Evolutionary conservation across 2,888 invertebrate species (phyloP).

Genomic region (Athalia cordata): DNA sequence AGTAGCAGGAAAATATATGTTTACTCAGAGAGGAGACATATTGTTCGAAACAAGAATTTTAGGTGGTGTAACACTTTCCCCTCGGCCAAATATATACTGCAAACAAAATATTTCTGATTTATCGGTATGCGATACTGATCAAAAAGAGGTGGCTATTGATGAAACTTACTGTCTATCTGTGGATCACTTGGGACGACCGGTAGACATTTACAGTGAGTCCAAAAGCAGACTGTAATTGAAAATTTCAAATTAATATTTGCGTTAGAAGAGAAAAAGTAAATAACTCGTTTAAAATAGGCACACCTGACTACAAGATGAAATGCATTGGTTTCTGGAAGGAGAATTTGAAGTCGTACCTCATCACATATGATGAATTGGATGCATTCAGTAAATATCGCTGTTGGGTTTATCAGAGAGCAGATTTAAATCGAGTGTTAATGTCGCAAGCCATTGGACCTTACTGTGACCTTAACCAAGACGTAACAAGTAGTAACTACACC

Average conservation of each 20-base stretch:
- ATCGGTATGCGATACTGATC: constrained; percentile 96
- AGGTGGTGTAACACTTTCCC: constrained; percentile 95
- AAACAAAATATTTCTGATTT: constrained; percentile 96
- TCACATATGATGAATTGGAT: constrained; percentile 97
- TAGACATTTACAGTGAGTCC: constrained; percentile 90
- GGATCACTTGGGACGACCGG: constrained; percentile 94
- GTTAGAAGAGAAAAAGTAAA: background rate
- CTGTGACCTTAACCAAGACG: constrained; percentile 92
- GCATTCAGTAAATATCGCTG: constrained; percentile 96
- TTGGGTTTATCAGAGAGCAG: constrained; percentile 98
- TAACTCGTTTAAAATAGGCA: constrained; percentile 74
- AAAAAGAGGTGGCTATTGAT: constrained; percentile 95
- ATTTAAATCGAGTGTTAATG: constrained; percentile 90
- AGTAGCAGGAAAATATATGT: constrained; percentile 96
- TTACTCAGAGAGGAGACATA: constrained; percentile 93
- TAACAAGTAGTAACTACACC: constrained; percentile 89
- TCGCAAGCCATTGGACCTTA: constrained; percentile 93
- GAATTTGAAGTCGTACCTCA: constrained; percentile 95
- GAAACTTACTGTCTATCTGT: constrained; percentile 98
- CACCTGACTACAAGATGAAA: constrained; percentile 96
- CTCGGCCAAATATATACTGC: constrained; percentile 93
- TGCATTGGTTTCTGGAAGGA: constrained; percentile 99
- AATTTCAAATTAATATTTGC: background rate
- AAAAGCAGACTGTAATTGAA: background rate
- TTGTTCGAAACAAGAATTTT: constrained; percentile 94